Percentiles rank a stretch among this genome's conserved stretches.
Conservation (phyloP, 2,888 invertebrate genomes). For the Drosophila testacea region DNA sequence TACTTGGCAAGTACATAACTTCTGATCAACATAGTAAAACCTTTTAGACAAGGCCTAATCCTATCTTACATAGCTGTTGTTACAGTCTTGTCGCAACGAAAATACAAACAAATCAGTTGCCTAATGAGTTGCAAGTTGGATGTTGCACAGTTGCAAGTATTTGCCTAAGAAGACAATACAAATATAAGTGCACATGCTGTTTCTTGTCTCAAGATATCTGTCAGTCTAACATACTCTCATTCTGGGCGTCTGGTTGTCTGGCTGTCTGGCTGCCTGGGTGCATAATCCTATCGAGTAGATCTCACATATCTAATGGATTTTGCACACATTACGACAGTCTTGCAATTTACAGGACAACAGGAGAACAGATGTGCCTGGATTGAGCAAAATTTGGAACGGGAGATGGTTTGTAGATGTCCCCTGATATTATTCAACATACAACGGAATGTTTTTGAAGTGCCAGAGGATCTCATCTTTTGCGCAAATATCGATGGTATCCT, state of each 20-base stretch:
- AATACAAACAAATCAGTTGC: slow-evolving; percentile 6
- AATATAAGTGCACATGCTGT: slow-evolving; percentile 16
- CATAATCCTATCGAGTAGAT: slow-evolving; percentile 67
- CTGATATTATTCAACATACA: slow-evolving; percentile 53
- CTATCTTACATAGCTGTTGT: background rate
- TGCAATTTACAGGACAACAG: slow-evolving; percentile 48
- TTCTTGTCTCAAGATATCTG: slow-evolving; percentile 6
- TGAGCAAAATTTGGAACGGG: background rate
- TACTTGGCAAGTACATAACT: no score
- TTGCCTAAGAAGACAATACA: slow-evolving; percentile 2
- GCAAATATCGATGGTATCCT: slow-evolving; percentile 49
- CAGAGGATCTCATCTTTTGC: slow-evolving; percentile 41
- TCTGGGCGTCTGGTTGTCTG: slow-evolving; percentile 17
- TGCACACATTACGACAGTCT: slow-evolving; percentile 63
- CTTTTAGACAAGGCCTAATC: background rate
- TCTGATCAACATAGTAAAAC: no score
- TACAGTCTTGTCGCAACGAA: background rate
- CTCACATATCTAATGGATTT: slow-evolving; percentile 78
- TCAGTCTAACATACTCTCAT: slow-evolving; percentile 1
- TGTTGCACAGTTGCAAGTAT: slow-evolving; percentile 16
- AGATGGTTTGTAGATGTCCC: slow-evolving; percentile 37
- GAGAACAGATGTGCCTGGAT: slow-evolving; percentile 42
- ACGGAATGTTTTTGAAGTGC: slow-evolving; percentile 44
- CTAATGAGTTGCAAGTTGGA: slow-evolving; percentile 18
- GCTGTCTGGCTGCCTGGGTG: slow-evolving; percentile 12